Evolutionary conservation across 2,797 vertebrate genomes (phyloP).

Genomic region (Typhlichthys eigenmanni): DNA sequence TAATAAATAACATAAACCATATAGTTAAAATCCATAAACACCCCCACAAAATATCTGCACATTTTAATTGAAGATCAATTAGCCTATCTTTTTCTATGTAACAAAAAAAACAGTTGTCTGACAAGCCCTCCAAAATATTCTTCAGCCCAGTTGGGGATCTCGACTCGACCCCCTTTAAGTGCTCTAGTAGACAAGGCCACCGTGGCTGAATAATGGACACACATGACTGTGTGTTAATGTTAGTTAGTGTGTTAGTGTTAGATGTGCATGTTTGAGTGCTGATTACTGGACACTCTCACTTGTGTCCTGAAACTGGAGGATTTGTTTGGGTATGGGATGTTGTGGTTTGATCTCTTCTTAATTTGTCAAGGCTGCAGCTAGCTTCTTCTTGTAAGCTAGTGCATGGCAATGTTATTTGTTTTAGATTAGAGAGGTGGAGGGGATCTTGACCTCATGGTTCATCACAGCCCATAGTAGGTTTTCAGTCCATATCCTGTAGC

Average conservation of each 20-base stretch:
- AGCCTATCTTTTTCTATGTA: too few relatives aligned
- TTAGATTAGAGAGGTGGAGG: not conserved
- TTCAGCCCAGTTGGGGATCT: too few relatives aligned
- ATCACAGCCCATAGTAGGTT: not conserved
- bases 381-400: constrained; percentile 3
- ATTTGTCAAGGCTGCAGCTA: not conserved
- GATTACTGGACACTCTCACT: constrained; percentile 23
- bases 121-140: too few relatives aligned
- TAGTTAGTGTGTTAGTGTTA: constrained; percentile 41
- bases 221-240: constrained; percentile 52
- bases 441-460: not conserved
- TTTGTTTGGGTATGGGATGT: not conserved
- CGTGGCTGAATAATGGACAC: constrained; percentile 29
- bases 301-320: constrained; percentile 22
- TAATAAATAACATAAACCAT: too few relatives aligned
- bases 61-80: too few relatives aligned
- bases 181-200: constrained; percentile 14
- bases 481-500: not conserved
- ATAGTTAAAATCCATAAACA: too few relatives aligned
- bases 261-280: constrained; percentile 30
- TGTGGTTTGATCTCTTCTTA: too few relatives aligned
- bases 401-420: not conserved
- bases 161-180: too few relatives aligned
- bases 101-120: too few relatives aligned
- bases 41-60: too few relatives aligned